These are phyloP conservation scores for Myrmophylax atrothorax DNA, from an alignment of 2,113 vertebrate species.

Conservation along the genomic window DNA sequence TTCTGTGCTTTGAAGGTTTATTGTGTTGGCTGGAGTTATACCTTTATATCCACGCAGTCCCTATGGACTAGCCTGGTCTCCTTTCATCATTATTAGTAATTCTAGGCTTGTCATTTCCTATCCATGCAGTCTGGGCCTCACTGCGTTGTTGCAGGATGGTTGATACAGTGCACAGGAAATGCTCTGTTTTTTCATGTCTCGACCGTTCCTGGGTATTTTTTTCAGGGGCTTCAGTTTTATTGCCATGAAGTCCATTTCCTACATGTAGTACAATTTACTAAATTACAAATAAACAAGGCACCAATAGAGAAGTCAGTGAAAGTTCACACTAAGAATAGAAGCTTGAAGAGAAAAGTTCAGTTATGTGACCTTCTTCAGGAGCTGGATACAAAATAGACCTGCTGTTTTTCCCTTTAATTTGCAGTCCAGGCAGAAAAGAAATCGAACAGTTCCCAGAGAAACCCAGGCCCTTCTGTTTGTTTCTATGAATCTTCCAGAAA, in stretches of 20 bases:
- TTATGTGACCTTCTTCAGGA: conserved; percentile 74
- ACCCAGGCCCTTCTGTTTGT: conserved; percentile 7
- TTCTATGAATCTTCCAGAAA: conserved; percentile 3
- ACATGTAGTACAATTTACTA: conserved; percentile 65
- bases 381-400: conserved; percentile 46
- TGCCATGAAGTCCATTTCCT: conserved; percentile 60
- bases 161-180: conserved; percentile 46
- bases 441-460: conserved; percentile 11
- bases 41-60: background rate
- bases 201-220: conserved; percentile 21
- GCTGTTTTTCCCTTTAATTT: conserved; percentile 47
- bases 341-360: conserved; percentile 67
- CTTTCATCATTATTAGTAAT: conserved; percentile 21
- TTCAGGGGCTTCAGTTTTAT: conserved; percentile 50
- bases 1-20: conserved; percentile 57
- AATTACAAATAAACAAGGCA: conserved; percentile 67
- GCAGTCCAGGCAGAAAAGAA: conserved; percentile 27
- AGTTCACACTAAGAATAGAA: conserved; percentile 82
- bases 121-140: conserved; percentile 20
- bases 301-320: conserved; percentile 70
- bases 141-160: conserved; percentile 3
- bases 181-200: conserved; percentile 63
- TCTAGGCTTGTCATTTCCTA: conserved; percentile 38
- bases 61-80: conserved; percentile 17
- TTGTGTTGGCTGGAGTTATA: conserved; percentile 52